Conservation (phyloP, 2,113 vertebrate species). For the Anarhynchus alexandrinus region DNA sequence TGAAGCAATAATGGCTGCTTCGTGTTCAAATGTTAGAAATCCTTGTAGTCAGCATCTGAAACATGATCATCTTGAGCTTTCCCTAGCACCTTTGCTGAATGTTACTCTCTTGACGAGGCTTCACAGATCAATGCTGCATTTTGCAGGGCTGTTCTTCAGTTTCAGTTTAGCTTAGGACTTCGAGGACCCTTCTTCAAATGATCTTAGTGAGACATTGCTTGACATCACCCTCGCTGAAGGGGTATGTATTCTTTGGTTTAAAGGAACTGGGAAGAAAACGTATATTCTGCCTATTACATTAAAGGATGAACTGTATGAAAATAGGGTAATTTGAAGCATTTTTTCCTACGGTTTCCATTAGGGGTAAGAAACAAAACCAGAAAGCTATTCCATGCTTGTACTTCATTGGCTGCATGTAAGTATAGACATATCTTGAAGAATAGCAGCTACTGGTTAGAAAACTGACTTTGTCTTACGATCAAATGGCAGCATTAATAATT, state of each 20-base stretch:
- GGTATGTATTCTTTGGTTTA: neutral
- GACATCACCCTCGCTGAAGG: neutral
- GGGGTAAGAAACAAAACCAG: neutral
- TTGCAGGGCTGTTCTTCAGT: neutral
- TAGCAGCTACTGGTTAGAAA: neutral
- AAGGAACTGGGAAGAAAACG: neutral
- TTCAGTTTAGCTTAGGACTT: neutral
- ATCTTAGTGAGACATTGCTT: neutral
- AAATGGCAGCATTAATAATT: neutral
- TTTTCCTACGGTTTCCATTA: neutral
- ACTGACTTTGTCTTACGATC: neutral
- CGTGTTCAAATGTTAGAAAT: neutral
- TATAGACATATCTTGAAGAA: neutral
- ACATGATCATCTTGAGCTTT: neutral
- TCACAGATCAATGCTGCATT: neutral
- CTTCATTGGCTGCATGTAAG: neutral
- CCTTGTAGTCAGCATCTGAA: neutral
- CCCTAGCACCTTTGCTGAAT: neutral
- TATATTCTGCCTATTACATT: neutral
- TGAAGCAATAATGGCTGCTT: neutral
- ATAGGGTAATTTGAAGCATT: neutral
- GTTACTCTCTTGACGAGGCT: neutral
- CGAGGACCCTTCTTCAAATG: neutral
- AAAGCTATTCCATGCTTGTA: neutral
- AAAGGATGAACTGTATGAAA: neutral